phyloP scores from a whole-genome alignment of 2,797 vertebrate species.

The Ficedula albicollis region DNA sequence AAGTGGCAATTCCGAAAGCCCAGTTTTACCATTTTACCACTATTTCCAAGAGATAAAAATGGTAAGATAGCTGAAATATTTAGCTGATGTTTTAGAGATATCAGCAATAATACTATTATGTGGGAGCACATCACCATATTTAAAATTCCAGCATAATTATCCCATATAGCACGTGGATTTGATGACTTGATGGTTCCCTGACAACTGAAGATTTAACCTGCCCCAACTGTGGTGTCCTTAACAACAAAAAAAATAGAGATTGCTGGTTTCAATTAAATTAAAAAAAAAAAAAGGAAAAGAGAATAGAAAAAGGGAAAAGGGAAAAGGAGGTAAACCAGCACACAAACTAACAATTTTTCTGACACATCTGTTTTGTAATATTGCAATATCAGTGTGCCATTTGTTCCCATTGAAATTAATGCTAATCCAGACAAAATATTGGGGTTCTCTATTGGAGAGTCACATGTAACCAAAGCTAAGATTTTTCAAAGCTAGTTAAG shows the following conservation, averaged over 20 bases:
- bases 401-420: not conserved
- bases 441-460: not conserved
- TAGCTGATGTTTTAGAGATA: not conserved
- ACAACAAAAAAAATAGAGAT: not conserved
- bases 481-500: conserved; percentile 48
- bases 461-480: not conserved
- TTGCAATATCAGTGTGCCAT: not conserved
- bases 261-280: fast-evolving
- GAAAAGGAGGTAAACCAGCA: not conserved
- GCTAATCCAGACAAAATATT: not conserved
- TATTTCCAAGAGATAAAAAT: not conserved
- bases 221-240: too few relatives aligned
- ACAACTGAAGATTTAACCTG: not conserved
- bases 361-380: not conserved
- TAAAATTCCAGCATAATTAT: not conserved
- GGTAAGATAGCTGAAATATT: not conserved
- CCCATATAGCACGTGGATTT: not conserved
- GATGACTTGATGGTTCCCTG: not conserved
- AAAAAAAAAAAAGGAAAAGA: not conserved
- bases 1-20: not conserved
- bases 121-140: not conserved
- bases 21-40: not conserved
- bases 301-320: not conserved
- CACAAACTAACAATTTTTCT: not conserved
- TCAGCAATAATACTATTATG: not conserved